A percentile compares a stretch with the other conserved stretches of the same genome.
These are phyloP conservation scores for Gadus chalcogrammus DNA, from an alignment of 2,113 vertebrate species.

Conservation along the genomic window DNA sequence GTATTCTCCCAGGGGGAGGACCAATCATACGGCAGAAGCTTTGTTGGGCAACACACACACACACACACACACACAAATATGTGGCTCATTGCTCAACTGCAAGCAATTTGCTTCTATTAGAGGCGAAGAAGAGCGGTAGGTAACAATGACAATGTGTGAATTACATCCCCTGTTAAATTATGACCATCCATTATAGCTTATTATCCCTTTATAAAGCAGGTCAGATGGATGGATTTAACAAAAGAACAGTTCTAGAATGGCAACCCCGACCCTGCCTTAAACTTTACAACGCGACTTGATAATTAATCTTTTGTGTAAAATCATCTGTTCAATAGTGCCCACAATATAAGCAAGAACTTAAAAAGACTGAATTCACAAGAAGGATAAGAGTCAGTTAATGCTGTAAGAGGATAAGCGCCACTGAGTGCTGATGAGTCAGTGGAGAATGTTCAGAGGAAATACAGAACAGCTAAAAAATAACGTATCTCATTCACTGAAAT, in stretches of 20 bases:
- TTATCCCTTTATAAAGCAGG: conserved; percentile 1
- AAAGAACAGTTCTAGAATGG: conserved; percentile 38
- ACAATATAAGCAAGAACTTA: not conserved
- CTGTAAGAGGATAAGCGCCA: not conserved
- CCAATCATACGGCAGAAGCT: conserved; percentile 38
- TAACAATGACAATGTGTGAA: no score
- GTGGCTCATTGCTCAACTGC: conserved; percentile 3
- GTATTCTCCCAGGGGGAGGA: conserved; percentile 24
- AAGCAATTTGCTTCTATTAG: conserved; percentile 1
- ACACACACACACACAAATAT: conserved; percentile 30
- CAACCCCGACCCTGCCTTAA: conserved; percentile 25
- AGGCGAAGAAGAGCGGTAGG: no score
- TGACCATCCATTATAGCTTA: no score
- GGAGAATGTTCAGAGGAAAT: not conserved
- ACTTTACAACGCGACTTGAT: conserved; percentile 29
- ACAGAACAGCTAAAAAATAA: not conserved
- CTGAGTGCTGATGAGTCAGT: not conserved
- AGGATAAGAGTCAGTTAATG: not conserved
- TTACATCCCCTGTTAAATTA: no score
- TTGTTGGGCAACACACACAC: conserved; percentile 33
- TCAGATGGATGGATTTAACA: conserved; percentile 26
- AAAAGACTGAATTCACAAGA: not conserved
- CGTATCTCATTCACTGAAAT: not conserved
- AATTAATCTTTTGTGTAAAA: conserved; percentile 11
- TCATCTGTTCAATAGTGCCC: no score